Percentiles rank a stretch among this genome's conserved stretches.
phyloP scores from a whole-genome alignment of 1,140 invertebrate genomes.

The Cyclargus thomasi region DNA sequence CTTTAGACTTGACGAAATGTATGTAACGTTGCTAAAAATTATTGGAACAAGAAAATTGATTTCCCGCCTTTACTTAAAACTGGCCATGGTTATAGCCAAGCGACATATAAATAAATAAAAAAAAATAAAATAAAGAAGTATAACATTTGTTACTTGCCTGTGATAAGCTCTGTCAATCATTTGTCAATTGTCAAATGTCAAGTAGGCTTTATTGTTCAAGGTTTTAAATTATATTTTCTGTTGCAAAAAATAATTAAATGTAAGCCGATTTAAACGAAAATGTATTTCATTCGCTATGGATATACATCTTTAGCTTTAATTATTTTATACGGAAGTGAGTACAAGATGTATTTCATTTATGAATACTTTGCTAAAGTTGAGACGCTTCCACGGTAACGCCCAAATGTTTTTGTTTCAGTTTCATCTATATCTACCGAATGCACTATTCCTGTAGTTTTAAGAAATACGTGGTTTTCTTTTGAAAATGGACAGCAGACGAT shows the following conservation, averaged over 20 bases:
- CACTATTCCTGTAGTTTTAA: conserved; percentile 83
- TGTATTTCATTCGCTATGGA: neutral
- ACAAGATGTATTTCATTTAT: neutral
- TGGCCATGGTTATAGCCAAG: too few species aligned
- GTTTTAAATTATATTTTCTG: neutral
- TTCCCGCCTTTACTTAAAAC: too few species aligned
- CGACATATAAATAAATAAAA: too few species aligned
- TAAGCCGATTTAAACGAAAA: neutral
- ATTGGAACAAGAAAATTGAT: too few species aligned
- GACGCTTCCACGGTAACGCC: conserved; percentile 37
- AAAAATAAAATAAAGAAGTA: too few species aligned
- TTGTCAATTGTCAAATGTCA: too few species aligned
- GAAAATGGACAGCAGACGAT: conserved; percentile 89
- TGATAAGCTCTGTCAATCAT: too few species aligned
- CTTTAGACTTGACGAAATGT: too few species aligned
- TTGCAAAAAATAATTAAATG: neutral
- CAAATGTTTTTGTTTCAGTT: conserved; percentile 51
- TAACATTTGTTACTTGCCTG: too few species aligned
- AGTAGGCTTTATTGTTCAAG: neutral
- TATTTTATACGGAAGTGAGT: conserved; percentile 21
- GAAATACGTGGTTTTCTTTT: conserved; percentile 93
- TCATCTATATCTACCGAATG: conserved; percentile 62
- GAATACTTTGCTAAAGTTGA: neutral
- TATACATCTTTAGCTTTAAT: conserved; percentile 6
- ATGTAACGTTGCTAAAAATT: too few species aligned